Base-by-base conservation (phyloP, 2,113 vertebrate species). In the Callithrix jacchus region DNA sequence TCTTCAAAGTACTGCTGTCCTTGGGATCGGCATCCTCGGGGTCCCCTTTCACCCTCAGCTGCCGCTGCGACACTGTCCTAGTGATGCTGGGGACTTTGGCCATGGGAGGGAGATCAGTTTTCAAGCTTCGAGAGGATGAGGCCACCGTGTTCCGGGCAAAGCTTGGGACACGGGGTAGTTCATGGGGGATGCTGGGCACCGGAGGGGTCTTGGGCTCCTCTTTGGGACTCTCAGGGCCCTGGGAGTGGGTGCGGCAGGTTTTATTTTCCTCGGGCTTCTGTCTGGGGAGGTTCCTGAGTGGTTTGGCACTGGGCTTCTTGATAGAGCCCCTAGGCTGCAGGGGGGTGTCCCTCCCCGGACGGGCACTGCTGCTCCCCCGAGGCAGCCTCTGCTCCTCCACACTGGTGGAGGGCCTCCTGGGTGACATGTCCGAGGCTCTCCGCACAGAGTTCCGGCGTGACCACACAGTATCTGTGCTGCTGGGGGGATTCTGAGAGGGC, bases 101-200 rank as follows among this genome's bases (percentile, higher is more conserved):
- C 0, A 89, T 95, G 1, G 97, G 54, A 0, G 93, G 87, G 1
- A 98, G 82, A 58, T 99, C 99, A 8, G 99, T 98, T 94, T 98
- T 99, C 85, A 98, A 97, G 94, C 98, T 98, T 82, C 99, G 98
- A 61, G 99, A 99, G 11, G 99, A 98, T 12, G 99, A 99, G 56
- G 99, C 98, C n/a, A 99, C 98, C 0, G 99, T 99, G 98, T 99
- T 99, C 35, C 99, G 99, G 0, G 99, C 99, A 83, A 99, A 99
- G 98, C 98, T 98, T 21, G 99, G 99, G 81, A 99, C 25, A 0
- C 96, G 21, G 0, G 98, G 93, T 1, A 97, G 61, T 92, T 74
- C 96, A 76, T 98, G 99, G 61, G 98, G 91, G 82, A 17, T 10
- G 1, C 21, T 93, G 45, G 97, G 64, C 18, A 97, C 1, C 4